Evolutionary conservation across 2,113 vertebrate species (phyloP), one percentile per base, ranked within the genome.

Genomic region (Scomber colias): DNA sequence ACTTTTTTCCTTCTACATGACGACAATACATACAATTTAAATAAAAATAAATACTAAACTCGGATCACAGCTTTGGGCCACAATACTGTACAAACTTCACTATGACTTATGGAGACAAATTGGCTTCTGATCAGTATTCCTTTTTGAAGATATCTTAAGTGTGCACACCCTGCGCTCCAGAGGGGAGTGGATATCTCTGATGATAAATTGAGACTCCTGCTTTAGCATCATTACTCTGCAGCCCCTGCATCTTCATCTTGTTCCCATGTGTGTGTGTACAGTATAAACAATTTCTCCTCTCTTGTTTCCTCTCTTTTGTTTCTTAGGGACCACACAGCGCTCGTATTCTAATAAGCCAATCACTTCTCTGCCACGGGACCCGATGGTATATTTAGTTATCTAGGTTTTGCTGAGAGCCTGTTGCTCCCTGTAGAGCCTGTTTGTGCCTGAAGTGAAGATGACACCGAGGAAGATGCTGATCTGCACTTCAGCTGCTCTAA

Each of bases 21-120:
- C 53, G 21, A 76, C 16, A 2, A 67, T 75, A 60, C 15, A 63
- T 83, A 64, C 45, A 79, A 68, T 56, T n/a, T 1, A 24, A 79
- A 76, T 49, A 74, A 82, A 82, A 79, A 77, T 9, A 78, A 78
- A 76, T 48, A 84, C 83, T 67, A 48, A 77, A 79, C 48, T 74
- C 2, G 24, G 46, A 70, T 81, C 67, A 79, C 55, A 66, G 70
- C 77, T 77, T 27, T 13, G 10, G 78, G 76, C 81, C 75, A 85
- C 81, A 60, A 71, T 68, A 89, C 78, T 61, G 50, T 62, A 88
- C 64, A 54, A 82, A 88, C 79, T 62, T 84, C 72, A 86, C 81
- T 57, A 74, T 66, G 69, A 90, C 49, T 81, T 79, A 63, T 46
- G 15, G 50, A 85, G 69, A 85, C 69, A 83, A 86, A 87, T 24